A percentile compares a stretch with the other conserved stretches of the same genome.
phyloP scores from a whole-genome alignment of 1,140 invertebrate genomes.

The Musca domestica region DNA sequence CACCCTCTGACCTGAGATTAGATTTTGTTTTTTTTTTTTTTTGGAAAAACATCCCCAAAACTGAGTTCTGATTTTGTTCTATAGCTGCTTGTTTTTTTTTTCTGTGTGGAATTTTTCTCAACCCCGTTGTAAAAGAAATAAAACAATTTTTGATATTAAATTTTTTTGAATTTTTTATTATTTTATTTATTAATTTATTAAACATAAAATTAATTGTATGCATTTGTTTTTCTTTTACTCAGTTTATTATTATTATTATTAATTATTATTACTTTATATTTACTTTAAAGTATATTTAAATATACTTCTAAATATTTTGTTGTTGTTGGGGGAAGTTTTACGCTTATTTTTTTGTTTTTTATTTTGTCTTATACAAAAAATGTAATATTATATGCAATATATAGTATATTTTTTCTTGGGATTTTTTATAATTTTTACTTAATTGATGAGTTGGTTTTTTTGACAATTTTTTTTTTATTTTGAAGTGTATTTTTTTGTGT shows the following conservation, averaged over 20 bases:
- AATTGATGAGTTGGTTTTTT: conserved; percentile 12
- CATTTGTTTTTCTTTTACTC: conserved; percentile 17
- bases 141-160: no score
- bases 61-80: no score
- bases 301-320: conserved; percentile 23
- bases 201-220: conserved; percentile 32
- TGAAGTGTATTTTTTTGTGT: conserved; percentile 18
- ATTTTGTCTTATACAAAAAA: conserved; percentile 19
- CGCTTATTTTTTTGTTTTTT: neutral
- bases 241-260: neutral
- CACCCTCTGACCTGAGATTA: no score
- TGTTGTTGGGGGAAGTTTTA: no score
- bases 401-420: conserved; percentile 25
- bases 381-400: conserved; percentile 23
- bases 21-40: no score
- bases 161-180: conserved; percentile 26
- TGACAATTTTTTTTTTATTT: conserved; percentile 11
- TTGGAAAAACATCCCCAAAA: no score
- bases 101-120: no score
- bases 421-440: conserved; percentile 24
- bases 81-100: no score
- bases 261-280: conserved; percentile 21
- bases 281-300: conserved; percentile 27
- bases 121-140: no score
- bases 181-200: conserved; percentile 31